These are phyloP conservation scores for Antrozous pallidus DNA, from an alignment of 2,797 vertebrate species.

Conservation along the genomic window DNA sequence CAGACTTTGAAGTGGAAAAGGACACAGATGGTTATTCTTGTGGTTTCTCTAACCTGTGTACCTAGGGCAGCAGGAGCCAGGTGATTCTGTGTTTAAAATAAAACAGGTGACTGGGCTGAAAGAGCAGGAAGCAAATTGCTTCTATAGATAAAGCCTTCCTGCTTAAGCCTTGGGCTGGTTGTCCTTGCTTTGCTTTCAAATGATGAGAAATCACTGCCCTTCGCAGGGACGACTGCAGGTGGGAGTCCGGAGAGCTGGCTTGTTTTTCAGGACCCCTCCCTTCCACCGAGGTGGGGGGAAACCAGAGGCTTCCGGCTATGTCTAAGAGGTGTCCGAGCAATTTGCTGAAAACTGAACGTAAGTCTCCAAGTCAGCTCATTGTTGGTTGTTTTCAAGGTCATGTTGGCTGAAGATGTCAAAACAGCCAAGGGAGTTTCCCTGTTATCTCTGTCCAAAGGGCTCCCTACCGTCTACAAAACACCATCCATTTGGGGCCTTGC, in stretches of 20 bases:
- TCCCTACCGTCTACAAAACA: background rate
- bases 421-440: background rate
- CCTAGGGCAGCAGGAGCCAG: slow-evolving; percentile 13
- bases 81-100: slow-evolving; percentile 46
- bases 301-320: background rate
- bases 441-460: background rate
- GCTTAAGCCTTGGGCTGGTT: accelerated
- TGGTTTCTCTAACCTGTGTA: slow-evolving; percentile 57
- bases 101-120: background rate
- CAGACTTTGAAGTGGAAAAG: slow-evolving; percentile 24
- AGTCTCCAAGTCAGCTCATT: background rate
- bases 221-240: background rate
- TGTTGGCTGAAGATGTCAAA: background rate
- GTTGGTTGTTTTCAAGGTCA: slow-evolving; percentile 18
- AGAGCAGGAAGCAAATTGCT: background rate
- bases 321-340: background rate
- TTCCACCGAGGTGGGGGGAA: background rate
- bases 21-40: background rate
- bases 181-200: slow-evolving; percentile 24
- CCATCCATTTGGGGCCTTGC: background rate
- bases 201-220: background rate
- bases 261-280: background rate
- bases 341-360: background rate
- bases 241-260: background rate
- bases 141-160: background rate